phyloP scores from a whole-genome alignment of 1,140 invertebrate genomes.

The Drosophila tani region DNA sequence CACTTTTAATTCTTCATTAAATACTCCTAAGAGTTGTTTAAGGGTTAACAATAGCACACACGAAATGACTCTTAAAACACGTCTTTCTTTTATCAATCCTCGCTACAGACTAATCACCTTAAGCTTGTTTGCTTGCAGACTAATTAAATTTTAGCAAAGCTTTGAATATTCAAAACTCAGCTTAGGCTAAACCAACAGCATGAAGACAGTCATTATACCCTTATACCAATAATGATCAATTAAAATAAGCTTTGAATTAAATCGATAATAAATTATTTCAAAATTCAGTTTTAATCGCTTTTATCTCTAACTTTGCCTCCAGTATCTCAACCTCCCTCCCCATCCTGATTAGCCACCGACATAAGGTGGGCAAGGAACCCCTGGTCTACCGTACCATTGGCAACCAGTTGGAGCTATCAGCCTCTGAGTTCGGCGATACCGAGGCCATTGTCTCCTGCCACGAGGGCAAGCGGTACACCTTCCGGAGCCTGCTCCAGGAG shows the following conservation, averaged over 20 bases:
- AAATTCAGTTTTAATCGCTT: neutral
- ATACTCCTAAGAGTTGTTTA: neutral
- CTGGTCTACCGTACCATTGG: constrained; percentile 88
- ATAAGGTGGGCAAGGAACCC: constrained; percentile 86
- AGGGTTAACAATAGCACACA: neutral
- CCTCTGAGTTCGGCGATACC: constrained; percentile 86
- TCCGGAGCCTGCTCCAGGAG: constrained; percentile 87
- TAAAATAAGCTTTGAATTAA: neutral
- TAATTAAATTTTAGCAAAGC: constrained; percentile 2
- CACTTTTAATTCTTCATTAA: neutral
- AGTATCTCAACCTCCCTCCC: constrained; percentile 42
- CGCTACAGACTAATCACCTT: neutral
- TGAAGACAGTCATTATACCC: neutral
- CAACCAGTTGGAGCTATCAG: constrained; percentile 87
- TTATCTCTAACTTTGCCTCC: neutral
- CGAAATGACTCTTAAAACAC: neutral
- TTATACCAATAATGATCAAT: neutral
- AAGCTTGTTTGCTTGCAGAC: neutral
- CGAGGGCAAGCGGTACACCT: constrained; percentile 88
- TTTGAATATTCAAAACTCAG: neutral
- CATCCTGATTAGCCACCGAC: constrained; percentile 52
- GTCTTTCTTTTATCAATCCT: neutral
- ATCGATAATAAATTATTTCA: neutral
- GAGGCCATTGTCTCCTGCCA: constrained; percentile 88
- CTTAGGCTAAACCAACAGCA: neutral